Evolutionary conservation across 2,888 invertebrate species (phyloP).

Genomic region (Hypselothyrea guttata): DNA sequence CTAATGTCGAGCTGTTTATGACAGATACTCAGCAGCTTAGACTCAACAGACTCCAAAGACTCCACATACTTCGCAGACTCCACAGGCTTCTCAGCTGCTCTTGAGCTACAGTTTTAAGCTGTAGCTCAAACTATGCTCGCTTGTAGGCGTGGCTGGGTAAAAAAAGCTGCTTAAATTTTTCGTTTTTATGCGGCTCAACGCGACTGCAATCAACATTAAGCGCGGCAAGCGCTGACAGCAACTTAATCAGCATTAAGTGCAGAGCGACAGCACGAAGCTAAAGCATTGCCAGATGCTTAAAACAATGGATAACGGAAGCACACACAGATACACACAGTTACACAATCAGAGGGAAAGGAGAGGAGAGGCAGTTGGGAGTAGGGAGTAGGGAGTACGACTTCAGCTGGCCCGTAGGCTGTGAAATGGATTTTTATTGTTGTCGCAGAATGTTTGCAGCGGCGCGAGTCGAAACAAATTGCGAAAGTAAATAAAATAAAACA

Average conservation of each 20-base stretch:
- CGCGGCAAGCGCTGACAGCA: conserved; percentile 40
- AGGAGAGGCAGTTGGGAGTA: background rate
- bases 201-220: conserved; percentile 47
- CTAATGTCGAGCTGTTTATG: conserved; percentile 44
- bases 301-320: conserved; percentile 25
- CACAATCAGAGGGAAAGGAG: conserved; percentile 8
- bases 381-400: conserved; percentile 2
- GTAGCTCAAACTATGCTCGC: background rate
- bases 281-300: conserved; percentile 22
- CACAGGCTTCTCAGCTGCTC: too few species aligned
- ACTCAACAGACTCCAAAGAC: background rate
- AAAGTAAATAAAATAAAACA: conserved; percentile 72
- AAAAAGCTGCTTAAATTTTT: conserved; percentile 28
- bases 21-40: conserved; percentile 10
- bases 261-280: conserved; percentile 12
- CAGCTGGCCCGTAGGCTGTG: conserved; percentile 28
- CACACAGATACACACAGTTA: background rate
- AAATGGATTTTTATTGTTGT: conserved; percentile 69
- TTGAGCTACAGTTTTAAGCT: background rate
- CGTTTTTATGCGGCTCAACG: conserved; percentile 18
- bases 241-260: conserved; percentile 67
- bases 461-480: conserved; percentile 61
- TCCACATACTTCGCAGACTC: background rate
- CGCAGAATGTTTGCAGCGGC: conserved; percentile 7
- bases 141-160: conserved; percentile 28